Base-by-base conservation (phyloP, 2,888 invertebrate species). In the Aethes cnicana region DNA sequence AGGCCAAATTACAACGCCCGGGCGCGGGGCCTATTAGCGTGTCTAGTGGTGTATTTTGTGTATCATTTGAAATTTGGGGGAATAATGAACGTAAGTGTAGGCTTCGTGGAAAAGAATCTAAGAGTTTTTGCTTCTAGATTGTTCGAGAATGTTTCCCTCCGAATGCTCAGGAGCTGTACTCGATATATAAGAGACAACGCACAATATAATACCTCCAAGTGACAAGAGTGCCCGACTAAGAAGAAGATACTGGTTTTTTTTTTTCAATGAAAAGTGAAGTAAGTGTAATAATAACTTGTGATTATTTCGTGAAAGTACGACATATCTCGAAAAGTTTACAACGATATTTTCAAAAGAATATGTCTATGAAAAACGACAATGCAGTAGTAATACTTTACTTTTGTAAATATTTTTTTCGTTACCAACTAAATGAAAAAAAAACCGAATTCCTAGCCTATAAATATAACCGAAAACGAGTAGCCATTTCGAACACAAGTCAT, bases 1-100 rank as follows among this genome's bases (percentile, higher is more conserved):
- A 77, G 80, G 66, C 75, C 67, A 87, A 88, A 88, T 88, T 88
- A 88, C 71, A 84, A 77, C 79, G 78, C 74, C 64, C 64, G 64
- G 67, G 64, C 60, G 74, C 73, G 72, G 63, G 71, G 66, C 67
- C 77, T 81, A 87, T 88, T 88, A 88, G 84, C 81, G 79, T 85
- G 81, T 79, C 84, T 84, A 82, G 78, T 62, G 62, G 66, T 66
- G 69, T 64, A 63, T 68, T 62, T 68, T 63, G 63, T 63, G 74
- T 83, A 81, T 82, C 82, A 81, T 81, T 81, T 74, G 66, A 64
- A 64, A 71, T 74, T 70, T 64, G 56, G 56, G 62, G 65, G 69
- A 68, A 72, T 72, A 71, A 74, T 65, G 58, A 37, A 41, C 25
- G 37, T 53, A 50, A 52, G 39, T 52, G 44, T 39, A 26, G 52